phyloP scores from a whole-genome alignment of 1,140 invertebrate species.

The Danaus melanippus region DNA sequence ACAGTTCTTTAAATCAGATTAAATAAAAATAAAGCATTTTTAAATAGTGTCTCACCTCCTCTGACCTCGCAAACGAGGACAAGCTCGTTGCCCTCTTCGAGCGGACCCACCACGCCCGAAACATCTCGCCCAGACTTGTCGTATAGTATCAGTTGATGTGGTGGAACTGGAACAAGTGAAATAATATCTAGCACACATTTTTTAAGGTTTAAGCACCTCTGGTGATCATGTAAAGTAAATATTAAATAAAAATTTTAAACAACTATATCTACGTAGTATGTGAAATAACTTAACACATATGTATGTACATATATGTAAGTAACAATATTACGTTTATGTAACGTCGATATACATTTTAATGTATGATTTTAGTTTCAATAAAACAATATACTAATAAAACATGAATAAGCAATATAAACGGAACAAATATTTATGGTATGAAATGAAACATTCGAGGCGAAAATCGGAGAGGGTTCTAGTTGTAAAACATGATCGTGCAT shows the following conservation, averaged over 20 bases:
- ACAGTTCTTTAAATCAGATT: no score
- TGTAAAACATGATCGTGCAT: no score
- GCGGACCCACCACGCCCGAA: constrained; percentile 83
- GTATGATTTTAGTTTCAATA: constrained; percentile 14
- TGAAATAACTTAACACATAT: no score
- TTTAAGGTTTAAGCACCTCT: no score
- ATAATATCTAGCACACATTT: neutral
- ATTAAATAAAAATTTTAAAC: no score
- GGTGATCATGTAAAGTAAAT: no score
- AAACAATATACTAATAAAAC: constrained; percentile 18
- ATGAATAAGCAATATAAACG: constrained; percentile 7
- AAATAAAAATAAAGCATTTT: no score
- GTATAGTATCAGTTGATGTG: constrained; percentile 86
- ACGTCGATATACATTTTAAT: no score
- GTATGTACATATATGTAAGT: no score
- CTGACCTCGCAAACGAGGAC: constrained; percentile 89
- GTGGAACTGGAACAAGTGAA: constrained; percentile 80
- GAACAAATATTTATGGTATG: constrained; percentile 8
- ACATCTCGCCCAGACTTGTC: constrained; percentile 85
- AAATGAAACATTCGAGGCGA: constrained; percentile 9
- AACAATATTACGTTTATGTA: no score
- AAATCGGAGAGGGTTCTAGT: constrained; percentile 6
- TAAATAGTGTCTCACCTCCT: constrained; percentile 80
- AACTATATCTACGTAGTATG: no score
- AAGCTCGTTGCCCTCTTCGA: constrained; percentile 86